Evolutionary conservation across 2,113 vertebrate species (phyloP).

Genomic region (Nyctereutes procyonoides): DNA sequence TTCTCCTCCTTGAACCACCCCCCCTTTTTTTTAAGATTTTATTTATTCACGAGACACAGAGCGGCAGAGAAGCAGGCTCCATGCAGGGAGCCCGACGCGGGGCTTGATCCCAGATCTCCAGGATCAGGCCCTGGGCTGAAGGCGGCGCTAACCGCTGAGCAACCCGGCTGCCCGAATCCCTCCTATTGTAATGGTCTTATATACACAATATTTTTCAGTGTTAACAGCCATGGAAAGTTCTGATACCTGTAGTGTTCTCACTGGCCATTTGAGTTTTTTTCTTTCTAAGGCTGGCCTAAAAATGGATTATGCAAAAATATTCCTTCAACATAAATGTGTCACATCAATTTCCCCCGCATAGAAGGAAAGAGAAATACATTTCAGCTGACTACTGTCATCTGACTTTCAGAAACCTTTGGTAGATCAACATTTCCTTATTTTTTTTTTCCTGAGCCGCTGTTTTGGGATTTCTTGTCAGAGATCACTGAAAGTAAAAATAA

Average conservation of each 20-base stretch:
- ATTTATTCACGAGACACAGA: too few relatives aligned
- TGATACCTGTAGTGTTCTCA: background rate
- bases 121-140: too few relatives aligned
- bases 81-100: too few relatives aligned
- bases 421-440: background rate
- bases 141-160: too few relatives aligned
- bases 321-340: background rate
- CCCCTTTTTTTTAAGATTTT: too few relatives aligned
- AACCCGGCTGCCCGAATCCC: too few relatives aligned
- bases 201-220: background rate
- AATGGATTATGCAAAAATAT: background rate
- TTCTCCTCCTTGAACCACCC: background rate
- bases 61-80: too few relatives aligned
- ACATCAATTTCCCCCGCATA: background rate
- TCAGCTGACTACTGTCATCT: background rate
- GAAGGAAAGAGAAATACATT: background rate
- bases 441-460: background rate
- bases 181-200: background rate
- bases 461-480: conserved; percentile 8
- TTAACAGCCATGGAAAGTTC: background rate
- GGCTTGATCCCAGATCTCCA: too few relatives aligned
- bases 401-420: background rate
- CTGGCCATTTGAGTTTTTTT: background rate
- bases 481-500: background rate
- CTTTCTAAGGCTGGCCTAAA: background rate